Evolutionary conservation across 2,797 vertebrate species (phyloP).

Genomic region (Xerus rutilus): DNA sequence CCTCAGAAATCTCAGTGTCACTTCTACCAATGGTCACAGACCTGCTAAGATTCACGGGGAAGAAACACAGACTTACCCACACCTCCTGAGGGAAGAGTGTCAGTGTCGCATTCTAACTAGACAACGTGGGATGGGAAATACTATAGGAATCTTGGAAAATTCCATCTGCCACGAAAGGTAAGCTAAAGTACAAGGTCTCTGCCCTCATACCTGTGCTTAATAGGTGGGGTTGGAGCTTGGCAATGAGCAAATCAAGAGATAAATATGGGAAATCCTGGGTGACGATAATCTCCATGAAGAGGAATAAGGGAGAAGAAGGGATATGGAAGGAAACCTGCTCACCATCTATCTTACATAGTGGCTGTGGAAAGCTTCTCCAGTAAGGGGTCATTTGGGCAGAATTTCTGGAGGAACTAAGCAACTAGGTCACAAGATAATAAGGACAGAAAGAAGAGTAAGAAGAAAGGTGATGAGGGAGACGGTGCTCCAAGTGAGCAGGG

Average conservation of each 20-base stretch:
- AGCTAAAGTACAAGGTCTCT: background rate
- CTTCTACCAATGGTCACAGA: background rate
- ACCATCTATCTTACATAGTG: background rate
- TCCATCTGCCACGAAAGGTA: background rate
- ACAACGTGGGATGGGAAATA: background rate
- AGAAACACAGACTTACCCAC: background rate
- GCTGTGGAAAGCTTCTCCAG: background rate
- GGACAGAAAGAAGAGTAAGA: background rate
- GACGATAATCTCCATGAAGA: background rate
- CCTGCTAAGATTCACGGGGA: background rate
- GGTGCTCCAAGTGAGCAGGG: background rate
- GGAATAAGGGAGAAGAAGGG: background rate
- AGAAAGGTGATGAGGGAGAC: background rate
- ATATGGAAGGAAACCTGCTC: background rate
- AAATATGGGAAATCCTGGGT: background rate
- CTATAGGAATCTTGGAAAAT: background rate
- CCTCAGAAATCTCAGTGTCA: constrained; percentile 19
- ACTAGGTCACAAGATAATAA: background rate
- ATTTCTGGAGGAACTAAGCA: background rate
- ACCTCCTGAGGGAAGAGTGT: background rate
- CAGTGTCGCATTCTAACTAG: constrained; percentile 4
- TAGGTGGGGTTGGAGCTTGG: background rate
- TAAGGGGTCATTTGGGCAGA: background rate
- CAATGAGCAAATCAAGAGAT: background rate
- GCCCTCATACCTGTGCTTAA: background rate